A percentile compares a stretch with the other conserved stretches of the same genome.
Conservation (phyloP, 2,113 vertebrate genomes). For the Hydropotes inermis region DNA sequence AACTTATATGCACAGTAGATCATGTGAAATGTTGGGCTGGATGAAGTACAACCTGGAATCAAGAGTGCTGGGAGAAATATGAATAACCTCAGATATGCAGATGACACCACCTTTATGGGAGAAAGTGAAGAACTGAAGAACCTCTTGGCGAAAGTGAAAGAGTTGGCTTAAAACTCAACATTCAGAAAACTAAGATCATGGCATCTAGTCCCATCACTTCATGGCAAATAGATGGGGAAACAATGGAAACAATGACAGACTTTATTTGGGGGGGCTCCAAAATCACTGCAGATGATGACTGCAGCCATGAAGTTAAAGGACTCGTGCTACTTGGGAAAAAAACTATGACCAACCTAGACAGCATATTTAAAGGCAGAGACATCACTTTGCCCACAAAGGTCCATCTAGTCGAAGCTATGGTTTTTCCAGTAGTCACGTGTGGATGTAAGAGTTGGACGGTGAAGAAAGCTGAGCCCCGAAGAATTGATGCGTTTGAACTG, state of each 20-base stretch:
- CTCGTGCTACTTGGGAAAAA: neutral
- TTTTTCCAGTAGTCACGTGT: neutral
- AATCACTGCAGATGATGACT: neutral
- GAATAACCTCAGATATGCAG: neutral
- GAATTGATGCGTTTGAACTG: neutral
- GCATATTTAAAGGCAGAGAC: neutral
- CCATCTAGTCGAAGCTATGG: neutral
- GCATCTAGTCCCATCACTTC: neutral
- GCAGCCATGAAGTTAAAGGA: neutral
- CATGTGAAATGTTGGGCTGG: neutral
- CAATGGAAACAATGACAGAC: neutral
- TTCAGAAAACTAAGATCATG: neutral
- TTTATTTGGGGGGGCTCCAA: neutral
- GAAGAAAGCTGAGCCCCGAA: neutral
- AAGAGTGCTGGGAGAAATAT: neutral
- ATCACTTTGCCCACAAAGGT: neutral
- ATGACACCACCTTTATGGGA: neutral
- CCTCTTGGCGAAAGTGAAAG: neutral
- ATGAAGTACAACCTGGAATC: neutral
- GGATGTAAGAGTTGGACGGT: neutral
- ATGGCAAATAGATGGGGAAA: neutral
- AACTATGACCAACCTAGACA: neutral
- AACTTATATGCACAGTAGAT: neutral
- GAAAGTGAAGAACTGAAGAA: neutral
- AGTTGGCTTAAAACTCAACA: neutral